Evolutionary conservation across 2,797 vertebrate species (phyloP), one percentile per base, ranked within the genome.

Genomic region (Chelon auratus): DNA sequence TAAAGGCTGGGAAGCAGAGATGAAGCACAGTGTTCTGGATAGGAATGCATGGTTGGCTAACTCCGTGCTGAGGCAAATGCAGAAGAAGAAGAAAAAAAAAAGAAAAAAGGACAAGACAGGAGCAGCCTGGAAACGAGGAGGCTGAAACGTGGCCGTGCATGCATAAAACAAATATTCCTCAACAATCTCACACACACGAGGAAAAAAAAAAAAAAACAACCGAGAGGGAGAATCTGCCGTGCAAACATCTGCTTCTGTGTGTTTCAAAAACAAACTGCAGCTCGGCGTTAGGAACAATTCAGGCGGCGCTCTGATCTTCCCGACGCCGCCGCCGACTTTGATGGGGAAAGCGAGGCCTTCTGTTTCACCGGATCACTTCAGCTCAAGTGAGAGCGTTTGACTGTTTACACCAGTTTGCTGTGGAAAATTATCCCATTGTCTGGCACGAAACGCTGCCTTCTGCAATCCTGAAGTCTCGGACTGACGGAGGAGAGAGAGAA

Each of bases 11-110:
- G 80, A 90, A 78, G 79, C 67, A 57, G 83, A 78, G 81, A 89
- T 87, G 87, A 91, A 88, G 89, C 90, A 85, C 55, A 92, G 78
- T 90, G 92, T 94, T 92, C 91, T 88, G 77, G 84, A 87, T 78
- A 86, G 89, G 92, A 94, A 93, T 94, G 90, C 82, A 81, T 47
- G 72, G 65, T 76, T 88, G 89, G 85, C 85, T 75, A 88, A 50
- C 69, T 78, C 72, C 62, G 66, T 22, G 61, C 70, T 75, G 64
- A 82, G 67, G 76, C 75, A 45, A 40, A 78, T 65, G 37, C n/a
- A 42, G 22, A 22, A 22, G 22, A n/a, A n/a, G n/a, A n/a, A 62
- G 63, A 78, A 55, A 26, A 22, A 11, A 13, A 57, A 24, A 51
- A 48, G 11, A 65, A 53, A 82, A 55, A 43, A 50, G 50, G 59